Evolutionary conservation across 2,888 invertebrate species (phyloP).

Genomic region (Desoria tigrina): DNA sequence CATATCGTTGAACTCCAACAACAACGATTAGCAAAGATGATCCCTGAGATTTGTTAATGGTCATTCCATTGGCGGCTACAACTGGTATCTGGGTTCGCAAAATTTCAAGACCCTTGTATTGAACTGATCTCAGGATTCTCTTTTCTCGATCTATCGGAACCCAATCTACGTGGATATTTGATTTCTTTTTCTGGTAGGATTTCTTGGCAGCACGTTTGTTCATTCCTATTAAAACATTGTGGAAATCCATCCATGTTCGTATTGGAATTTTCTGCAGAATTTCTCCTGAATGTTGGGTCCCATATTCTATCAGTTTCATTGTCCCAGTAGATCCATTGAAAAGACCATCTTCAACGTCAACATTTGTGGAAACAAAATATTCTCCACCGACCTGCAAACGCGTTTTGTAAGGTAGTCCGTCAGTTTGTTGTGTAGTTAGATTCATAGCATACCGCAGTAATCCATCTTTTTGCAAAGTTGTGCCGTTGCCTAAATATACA

Average conservation of each 20-base stretch:
- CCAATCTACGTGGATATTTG: background rate
- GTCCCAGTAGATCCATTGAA: constrained; percentile 46
- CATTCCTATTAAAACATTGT: constrained; percentile 26
- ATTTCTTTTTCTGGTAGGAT: background rate
- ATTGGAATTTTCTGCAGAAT: background rate
- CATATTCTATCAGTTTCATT: constrained; percentile 30
- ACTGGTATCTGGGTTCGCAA: constrained; percentile 47
- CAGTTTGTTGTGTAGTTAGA: constrained; percentile 22
- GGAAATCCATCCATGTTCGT: constrained; percentile 31
- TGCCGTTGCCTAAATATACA: constrained; percentile 6
- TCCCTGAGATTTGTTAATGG: constrained; percentile 50
- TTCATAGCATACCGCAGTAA: constrained; percentile 17
- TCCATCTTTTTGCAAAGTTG: constrained; percentile 3
- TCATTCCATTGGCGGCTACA: constrained; percentile 46
- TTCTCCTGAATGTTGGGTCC: background rate
- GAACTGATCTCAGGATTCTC: background rate
- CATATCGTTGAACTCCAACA: no score
- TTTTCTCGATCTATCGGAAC: constrained; percentile 6
- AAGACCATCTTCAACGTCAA: constrained; percentile 41
- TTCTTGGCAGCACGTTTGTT: background rate
- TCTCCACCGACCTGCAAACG: constrained; percentile 46
- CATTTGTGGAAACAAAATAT: constrained; percentile 44
- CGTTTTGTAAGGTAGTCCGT: constrained; percentile 46
- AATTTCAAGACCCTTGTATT: constrained; percentile 12
- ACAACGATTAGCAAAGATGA: constrained; percentile 30